Evolutionary conservation across 2,888 invertebrate genomes (phyloP).

Genomic region (Melanostoma mellinum): DNA sequence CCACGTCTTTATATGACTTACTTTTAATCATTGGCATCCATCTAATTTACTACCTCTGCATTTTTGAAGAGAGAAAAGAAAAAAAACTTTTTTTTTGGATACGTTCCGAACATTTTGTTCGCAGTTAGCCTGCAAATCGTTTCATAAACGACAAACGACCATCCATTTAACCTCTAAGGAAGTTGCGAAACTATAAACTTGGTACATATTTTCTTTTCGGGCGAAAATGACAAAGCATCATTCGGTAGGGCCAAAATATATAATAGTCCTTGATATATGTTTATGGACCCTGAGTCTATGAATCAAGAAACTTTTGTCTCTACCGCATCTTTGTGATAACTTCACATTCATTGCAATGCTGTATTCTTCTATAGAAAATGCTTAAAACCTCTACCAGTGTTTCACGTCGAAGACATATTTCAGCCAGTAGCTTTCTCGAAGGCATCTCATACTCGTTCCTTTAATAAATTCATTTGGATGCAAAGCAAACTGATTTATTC

Average conservation of each 20-base stretch:
- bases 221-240: conserved; percentile 20
- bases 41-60: too few species aligned
- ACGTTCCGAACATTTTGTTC: conserved; percentile 1
- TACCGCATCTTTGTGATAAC: conserved; percentile 25
- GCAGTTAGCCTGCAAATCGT: conserved; percentile 9
- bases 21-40: too few species aligned
- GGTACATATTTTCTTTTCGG: background rate
- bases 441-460: conserved; percentile 8
- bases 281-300: conserved; percentile 24
- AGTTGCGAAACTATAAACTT: conserved; percentile 15
- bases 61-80: too few species aligned
- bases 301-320: conserved; percentile 23
- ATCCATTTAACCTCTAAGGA: background rate
- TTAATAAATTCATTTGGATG: conserved; percentile 47
- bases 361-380: background rate
- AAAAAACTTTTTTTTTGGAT: conserved; percentile 7
- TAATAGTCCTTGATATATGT: conserved; percentile 25
- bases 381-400: conserved; percentile 19
- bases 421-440: background rate
- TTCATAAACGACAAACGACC: conserved; percentile 10
- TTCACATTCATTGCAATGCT: conserved; percentile 35
- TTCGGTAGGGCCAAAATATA: conserved; percentile 8
- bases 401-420: background rate
- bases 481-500: conserved; percentile 19
- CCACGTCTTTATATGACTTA: too few species aligned